Percentiles rank a stretch among this genome's conserved stretches.
These are phyloP conservation scores for Notospermus geniculatus DNA, from an alignment of 1,140 invertebrate genomes.

Conservation along the genomic window DNA sequence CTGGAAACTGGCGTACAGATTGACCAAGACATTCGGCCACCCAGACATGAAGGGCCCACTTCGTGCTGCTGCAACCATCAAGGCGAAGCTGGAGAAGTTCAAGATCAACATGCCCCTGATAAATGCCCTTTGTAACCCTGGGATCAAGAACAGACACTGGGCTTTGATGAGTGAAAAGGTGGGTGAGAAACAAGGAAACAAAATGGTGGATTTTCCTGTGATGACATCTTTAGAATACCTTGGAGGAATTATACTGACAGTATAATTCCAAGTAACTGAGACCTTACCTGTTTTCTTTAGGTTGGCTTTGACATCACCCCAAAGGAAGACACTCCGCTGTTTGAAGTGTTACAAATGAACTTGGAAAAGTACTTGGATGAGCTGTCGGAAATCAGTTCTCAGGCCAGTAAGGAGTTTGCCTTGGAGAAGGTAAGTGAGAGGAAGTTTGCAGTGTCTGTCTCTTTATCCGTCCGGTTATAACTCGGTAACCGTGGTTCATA, in stretches of 20 bases:
- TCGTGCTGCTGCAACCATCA: slow-evolving; percentile 47
- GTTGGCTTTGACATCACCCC: slow-evolving; percentile 69
- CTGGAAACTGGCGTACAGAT: slow-evolving; percentile 55
- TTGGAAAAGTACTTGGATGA: slow-evolving; percentile 66
- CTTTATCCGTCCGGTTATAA: no score
- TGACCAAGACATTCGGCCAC: slow-evolving; percentile 52
- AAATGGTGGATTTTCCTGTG: not conserved
- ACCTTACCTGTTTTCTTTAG: slow-evolving; percentile 21
- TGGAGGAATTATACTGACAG: no score
- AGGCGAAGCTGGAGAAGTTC: slow-evolving; percentile 63
- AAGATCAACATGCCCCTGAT: slow-evolving; percentile 56
- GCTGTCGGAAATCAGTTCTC: slow-evolving; percentile 48
- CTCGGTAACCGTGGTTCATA: no score
- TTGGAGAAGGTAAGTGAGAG: slow-evolving; percentile 55
- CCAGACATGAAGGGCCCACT: slow-evolving; percentile 49
- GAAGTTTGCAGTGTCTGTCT: no score
- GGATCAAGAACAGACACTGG: slow-evolving; percentile 56
- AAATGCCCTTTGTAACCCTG: slow-evolving; percentile 54
- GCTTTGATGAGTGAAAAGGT: slow-evolving; percentile 54
- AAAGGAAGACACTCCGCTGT: slow-evolving; percentile 67
- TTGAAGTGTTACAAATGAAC: slow-evolving; percentile 82
- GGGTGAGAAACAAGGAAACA: not conserved
- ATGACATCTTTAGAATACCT: not conserved
- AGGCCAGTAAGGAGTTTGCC: slow-evolving; percentile 56
- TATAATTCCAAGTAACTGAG: not conserved